Conservation (phyloP, 2,888 invertebrate genomes). For the Plagiodera versicolora region DNA sequence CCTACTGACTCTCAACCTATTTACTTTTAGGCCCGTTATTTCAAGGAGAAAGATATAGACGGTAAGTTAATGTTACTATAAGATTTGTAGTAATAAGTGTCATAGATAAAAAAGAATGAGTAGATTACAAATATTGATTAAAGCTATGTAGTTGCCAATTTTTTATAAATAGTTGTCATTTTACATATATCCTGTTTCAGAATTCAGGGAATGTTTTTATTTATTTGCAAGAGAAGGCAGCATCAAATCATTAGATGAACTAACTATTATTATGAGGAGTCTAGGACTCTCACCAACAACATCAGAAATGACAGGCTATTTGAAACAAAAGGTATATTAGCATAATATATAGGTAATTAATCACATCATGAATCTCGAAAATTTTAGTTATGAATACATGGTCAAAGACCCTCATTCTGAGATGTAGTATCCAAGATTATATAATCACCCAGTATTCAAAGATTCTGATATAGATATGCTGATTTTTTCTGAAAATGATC, state of each 20-base stretch:
- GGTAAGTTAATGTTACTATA: constrained; percentile 62
- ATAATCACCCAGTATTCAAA: too few relatives aligned
- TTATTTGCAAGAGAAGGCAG: constrained; percentile 88
- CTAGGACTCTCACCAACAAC: constrained; percentile 93
- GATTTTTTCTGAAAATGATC: too few relatives aligned
- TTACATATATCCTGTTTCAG: constrained; percentile 56
- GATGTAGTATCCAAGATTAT: too few relatives aligned
- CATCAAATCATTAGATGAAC: constrained; percentile 85
- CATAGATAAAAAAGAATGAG: neutral
- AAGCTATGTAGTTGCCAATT: too few relatives aligned
- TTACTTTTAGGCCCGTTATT: constrained; percentile 78
- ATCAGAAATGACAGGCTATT: constrained; percentile 82
- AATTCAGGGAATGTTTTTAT: constrained; percentile 96
- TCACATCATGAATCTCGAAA: neutral
- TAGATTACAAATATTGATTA: too few relatives aligned
- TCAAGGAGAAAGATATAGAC: constrained; percentile 93
- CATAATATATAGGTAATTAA: neutral
- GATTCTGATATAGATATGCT: too few relatives aligned
- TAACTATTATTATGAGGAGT: constrained; percentile 93
- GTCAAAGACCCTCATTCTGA: too few relatives aligned
- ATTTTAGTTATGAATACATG: too few relatives aligned
- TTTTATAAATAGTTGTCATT: too few relatives aligned
- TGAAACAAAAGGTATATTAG: constrained; percentile 63
- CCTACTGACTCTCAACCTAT: too few relatives aligned
- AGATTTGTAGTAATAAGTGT: neutral